These are phyloP conservation scores for Pandemis corylana DNA, from an alignment of 2,888 invertebrate genomes.

Conservation along the genomic window DNA sequence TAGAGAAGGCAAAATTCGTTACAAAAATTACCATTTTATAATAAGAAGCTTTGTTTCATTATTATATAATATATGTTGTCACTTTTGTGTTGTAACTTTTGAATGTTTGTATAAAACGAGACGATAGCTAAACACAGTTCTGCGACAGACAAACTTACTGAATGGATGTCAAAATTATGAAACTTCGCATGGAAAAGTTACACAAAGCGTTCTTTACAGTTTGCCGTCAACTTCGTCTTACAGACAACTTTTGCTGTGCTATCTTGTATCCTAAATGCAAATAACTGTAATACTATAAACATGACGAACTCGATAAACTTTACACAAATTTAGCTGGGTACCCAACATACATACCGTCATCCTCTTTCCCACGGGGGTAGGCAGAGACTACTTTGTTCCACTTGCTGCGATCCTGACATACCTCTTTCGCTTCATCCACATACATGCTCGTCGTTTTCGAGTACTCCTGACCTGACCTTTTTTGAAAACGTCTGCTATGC, in stretches of 20 bases:
- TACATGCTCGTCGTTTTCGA: too few relatives aligned
- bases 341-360: too few relatives aligned
- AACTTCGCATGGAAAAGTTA: constrained; percentile 21
- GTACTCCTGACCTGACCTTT: too few relatives aligned
- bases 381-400: too few relatives aligned
- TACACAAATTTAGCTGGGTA: neutral
- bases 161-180: constrained; percentile 34
- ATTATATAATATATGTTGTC: too few relatives aligned
- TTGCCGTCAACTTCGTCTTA: neutral
- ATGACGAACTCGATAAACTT: neutral
- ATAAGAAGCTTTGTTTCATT: neutral
- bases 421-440: too few relatives aligned
- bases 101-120: neutral
- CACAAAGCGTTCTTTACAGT: constrained; percentile 32
- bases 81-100: neutral
- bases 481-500: too few relatives aligned
- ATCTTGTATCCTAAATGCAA: neutral
- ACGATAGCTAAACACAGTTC: neutral
- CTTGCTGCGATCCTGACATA: too few relatives aligned
- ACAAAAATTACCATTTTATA: too few relatives aligned
- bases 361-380: too few relatives aligned
- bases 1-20: too few relatives aligned
- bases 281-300: neutral
- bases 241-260: neutral
- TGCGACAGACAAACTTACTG: constrained; percentile 19